A percentile compares a stretch with the other conserved stretches of the same genome.
These are phyloP conservation scores for Neotoxoptera formosana DNA, from an alignment of 1,140 invertebrate species.

Conservation along the genomic window DNA sequence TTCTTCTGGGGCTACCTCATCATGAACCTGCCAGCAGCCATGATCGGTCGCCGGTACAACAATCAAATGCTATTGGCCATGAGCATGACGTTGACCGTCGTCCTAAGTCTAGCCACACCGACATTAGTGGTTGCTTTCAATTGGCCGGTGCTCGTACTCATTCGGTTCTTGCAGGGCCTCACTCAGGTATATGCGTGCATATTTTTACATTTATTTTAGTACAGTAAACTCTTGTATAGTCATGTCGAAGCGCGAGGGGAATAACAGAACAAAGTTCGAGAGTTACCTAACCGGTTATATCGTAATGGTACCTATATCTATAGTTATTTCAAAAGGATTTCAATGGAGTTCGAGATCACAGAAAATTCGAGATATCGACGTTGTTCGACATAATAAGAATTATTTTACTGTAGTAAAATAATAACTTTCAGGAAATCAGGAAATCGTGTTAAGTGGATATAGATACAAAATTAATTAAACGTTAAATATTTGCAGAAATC, in stretches of 20 bases:
- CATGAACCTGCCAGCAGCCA: slow-evolving; percentile 73
- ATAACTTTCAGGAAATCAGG: background rate
- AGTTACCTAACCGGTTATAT: too few species aligned
- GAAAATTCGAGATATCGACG: too few species aligned
- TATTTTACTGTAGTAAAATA: background rate
- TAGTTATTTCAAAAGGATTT: too few species aligned
- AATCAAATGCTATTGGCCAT: slow-evolving; percentile 68
- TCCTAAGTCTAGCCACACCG: slow-evolving; percentile 25
- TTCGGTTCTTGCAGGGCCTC: slow-evolving; percentile 54
- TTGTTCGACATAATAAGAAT: too few species aligned
- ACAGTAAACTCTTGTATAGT: too few species aligned
- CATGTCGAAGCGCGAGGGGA: too few species aligned
- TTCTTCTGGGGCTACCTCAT: slow-evolving; percentile 73
- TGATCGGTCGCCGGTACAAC: slow-evolving; percentile 71
- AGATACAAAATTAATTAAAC: background rate
- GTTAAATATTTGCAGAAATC: background rate
- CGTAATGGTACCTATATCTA: too few species aligned
- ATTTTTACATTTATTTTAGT: too few species aligned
- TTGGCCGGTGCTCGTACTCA: slow-evolving; percentile 49
- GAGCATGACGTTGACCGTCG: slow-evolving; percentile 34
- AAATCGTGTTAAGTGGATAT: background rate
- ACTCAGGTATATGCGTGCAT: slow-evolving; percentile 3
- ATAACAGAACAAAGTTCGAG: too few species aligned
- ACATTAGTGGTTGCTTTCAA: slow-evolving; percentile 37
- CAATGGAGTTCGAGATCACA: too few species aligned